Conservation (phyloP, 2,888 invertebrate genomes). For the Polydrusus pterygomalis region DNA sequence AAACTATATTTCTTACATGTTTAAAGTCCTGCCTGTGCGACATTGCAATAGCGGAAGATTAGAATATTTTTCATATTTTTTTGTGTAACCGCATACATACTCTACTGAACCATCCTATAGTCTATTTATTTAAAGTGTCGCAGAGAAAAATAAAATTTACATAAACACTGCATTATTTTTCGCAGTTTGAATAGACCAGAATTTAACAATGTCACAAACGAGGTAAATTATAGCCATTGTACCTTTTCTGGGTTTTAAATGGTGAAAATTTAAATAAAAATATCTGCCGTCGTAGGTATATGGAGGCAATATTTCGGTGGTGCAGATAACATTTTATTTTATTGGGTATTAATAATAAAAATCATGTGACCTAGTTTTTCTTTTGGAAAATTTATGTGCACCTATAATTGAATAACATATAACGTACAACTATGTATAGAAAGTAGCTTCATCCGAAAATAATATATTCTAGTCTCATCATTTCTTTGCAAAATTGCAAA, state of each 20-base stretch:
- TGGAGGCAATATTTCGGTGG: slow-evolving; percentile 31
- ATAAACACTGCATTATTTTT: slow-evolving; percentile 50
- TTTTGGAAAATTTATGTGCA: no score
- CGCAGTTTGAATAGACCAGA: slow-evolving; percentile 46
- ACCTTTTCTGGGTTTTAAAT: slow-evolving; percentile 38
- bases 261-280: slow-evolving; percentile 46
- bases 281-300: slow-evolving; percentile 21
- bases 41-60: background rate
- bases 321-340: no score
- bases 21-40: no score
- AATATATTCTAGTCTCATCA: no score
- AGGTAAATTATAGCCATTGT: slow-evolving; percentile 50
- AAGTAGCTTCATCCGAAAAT: no score
- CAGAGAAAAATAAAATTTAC: slow-evolving; percentile 47
- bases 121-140: slow-evolving; percentile 24
- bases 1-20: no score
- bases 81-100: background rate
- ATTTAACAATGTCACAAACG: slow-evolving; percentile 50
- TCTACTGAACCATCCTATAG: slow-evolving; percentile 12
- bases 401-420: no score
- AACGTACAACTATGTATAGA: no score
- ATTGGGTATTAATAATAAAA: no score
- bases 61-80: slow-evolving; percentile 1
- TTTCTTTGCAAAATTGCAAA: no score
- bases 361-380: no score